A percentile compares a stretch with the other conserved stretches of the same genome.
phyloP scores from a whole-genome alignment of 2,888 invertebrate genomes.

The Cylloceria caligata region DNA sequence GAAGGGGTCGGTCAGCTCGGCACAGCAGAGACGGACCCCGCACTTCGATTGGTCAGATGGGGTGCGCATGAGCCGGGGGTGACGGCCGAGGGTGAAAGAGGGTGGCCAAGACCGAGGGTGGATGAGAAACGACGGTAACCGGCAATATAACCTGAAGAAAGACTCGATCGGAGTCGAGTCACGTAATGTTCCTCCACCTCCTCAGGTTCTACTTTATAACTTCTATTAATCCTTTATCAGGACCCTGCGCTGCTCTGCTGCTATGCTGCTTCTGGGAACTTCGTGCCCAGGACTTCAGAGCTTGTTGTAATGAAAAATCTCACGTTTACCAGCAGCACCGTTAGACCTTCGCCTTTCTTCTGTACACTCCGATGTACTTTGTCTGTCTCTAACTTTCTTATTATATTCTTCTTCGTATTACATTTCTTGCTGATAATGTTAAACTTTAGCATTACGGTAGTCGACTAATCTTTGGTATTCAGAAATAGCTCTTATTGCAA shows the following conservation, averaged over 20 bases:
- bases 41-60: conserved; percentile 84
- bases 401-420: conserved; percentile 39
- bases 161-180: conserved; percentile 84
- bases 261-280: conserved; percentile 58
- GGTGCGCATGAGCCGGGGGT: conserved; percentile 82
- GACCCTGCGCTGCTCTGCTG: conserved; percentile 63
- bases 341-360: conserved; percentile 67
- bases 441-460: conserved; percentile 28
- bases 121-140: conserved; percentile 84
- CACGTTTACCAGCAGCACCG: conserved; percentile 70
- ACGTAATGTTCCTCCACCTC: conserved; percentile 84
- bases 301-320: conserved; percentile 74
- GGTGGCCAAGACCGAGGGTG: conserved; percentile 73
- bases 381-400: conserved; percentile 60
- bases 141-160: conserved; percentile 84
- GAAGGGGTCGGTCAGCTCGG: conserved; percentile 81
- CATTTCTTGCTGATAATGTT: conserved; percentile 28
- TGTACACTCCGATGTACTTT: conserved; percentile 41
- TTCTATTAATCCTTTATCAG: conserved; percentile 84
- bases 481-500: background rate
- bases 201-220: conserved; percentile 85
- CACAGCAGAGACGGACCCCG: conserved; percentile 82
- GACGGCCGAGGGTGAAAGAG: conserved; percentile 72
- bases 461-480: background rate
- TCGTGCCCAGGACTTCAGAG: conserved; percentile 67